Conservation (phyloP, 2,888 invertebrate species). For the Dasypogon diadema region DNA sequence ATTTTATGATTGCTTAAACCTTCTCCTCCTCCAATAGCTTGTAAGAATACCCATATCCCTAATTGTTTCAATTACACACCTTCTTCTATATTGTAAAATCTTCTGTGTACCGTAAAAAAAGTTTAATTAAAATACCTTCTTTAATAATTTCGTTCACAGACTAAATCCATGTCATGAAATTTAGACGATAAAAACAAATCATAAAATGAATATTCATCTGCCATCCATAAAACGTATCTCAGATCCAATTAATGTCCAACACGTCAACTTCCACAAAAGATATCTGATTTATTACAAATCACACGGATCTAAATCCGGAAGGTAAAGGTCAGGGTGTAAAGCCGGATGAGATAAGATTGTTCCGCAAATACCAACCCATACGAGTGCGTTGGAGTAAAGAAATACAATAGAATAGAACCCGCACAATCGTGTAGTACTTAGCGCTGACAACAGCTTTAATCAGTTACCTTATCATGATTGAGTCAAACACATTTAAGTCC, state of each 20-base stretch:
- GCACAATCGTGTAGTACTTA: too few relatives aligned
- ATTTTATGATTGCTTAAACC: too few relatives aligned
- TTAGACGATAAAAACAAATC: background rate
- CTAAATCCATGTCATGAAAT: too few relatives aligned
- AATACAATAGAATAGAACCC: too few relatives aligned
- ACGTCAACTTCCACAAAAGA: background rate
- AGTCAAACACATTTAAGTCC: background rate
- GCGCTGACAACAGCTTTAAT: background rate
- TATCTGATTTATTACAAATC: background rate
- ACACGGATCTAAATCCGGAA: background rate
- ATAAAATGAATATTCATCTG: slow-evolving; percentile 6
- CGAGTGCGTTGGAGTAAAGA: background rate
- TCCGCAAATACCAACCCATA: background rate
- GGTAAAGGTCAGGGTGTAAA: background rate
- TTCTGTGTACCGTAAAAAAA: too few relatives aligned
- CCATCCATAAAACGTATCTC: background rate
- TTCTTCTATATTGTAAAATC: too few relatives aligned
- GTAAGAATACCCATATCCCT: too few relatives aligned
- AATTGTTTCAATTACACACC: too few relatives aligned
- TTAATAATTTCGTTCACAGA: too few relatives aligned
- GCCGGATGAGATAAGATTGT: background rate
- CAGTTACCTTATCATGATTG: background rate
- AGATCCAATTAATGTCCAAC: background rate
- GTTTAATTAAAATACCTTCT: too few relatives aligned
- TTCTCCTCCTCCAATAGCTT: too few relatives aligned